Evolutionary conservation across 2,888 invertebrate species (phyloP).

Genomic region (Apamea sordens): DNA sequence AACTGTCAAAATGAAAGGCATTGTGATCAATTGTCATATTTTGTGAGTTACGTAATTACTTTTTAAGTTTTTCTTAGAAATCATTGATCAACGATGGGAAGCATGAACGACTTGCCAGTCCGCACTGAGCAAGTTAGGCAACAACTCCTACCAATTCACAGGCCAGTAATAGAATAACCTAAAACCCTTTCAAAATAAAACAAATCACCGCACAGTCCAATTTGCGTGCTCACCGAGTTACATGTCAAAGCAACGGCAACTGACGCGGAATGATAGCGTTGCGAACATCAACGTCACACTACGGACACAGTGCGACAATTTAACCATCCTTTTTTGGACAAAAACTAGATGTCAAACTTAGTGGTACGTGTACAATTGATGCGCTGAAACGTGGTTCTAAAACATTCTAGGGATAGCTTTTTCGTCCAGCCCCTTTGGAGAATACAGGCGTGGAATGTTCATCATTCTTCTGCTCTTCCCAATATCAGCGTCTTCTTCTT

Average conservation of each 20-base stretch:
- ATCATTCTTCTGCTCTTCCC: not conserved
- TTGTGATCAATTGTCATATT: not conserved
- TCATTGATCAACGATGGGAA: not conserved
- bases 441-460: not conserved
- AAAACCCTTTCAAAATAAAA: slow-evolving; percentile 13
- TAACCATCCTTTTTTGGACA: slow-evolving; percentile 20
- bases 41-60: not conserved
- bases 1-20: not conserved
- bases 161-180: not conserved
- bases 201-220: slow-evolving; percentile 16
- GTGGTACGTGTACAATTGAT: slow-evolving; percentile 1
- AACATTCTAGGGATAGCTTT: not conserved
- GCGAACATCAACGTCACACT: slow-evolving; percentile 38
- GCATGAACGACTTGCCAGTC: not conserved
- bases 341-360: slow-evolving; percentile 11
- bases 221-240: slow-evolving; percentile 26
- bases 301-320: slow-evolving; percentile 25
- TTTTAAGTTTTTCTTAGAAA: not conserved
- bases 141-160: not conserved
- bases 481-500: not conserved
- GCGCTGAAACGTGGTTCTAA: not conserved
- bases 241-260: slow-evolving; percentile 40
- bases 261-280: slow-evolving; percentile 47
- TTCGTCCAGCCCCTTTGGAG: not conserved
- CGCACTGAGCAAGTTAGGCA: too few species aligned